These are phyloP conservation scores for Acheta domesticus DNA, from an alignment of 2,888 invertebrate species.

Conservation along the genomic window DNA sequence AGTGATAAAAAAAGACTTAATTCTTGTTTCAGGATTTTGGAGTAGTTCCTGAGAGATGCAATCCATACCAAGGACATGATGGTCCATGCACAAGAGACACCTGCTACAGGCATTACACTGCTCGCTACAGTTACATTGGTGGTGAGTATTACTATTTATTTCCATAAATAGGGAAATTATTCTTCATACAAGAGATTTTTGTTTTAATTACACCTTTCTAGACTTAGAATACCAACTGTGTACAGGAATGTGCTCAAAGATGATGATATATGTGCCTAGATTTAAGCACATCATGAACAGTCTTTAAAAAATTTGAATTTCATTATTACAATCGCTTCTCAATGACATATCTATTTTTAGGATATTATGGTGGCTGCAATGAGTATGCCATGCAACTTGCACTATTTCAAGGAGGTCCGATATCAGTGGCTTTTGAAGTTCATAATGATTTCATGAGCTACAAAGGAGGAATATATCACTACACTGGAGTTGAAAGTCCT, in stretches of 20 bases:
- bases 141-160: slow-evolving; percentile 40
- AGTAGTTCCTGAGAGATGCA: slow-evolving; percentile 49
- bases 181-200: too few species aligned
- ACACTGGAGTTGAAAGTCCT: slow-evolving; percentile 43
- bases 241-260: neutral
- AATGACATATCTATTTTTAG: slow-evolving; percentile 28
- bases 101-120: slow-evolving; percentile 48
- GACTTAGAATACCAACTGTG: neutral
- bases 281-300: too few species aligned
- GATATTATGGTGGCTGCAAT: slow-evolving; percentile 46
- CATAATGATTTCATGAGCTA: slow-evolving; percentile 48
- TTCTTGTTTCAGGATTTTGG: slow-evolving; percentile 45
- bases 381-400: slow-evolving; percentile 49
- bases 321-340: too few species aligned
- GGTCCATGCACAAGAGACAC: slow-evolving; percentile 43
- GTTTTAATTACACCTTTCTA: too few species aligned
- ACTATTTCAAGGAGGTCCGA: slow-evolving; percentile 49
- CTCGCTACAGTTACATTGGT: slow-evolving; percentile 51
- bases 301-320: too few species aligned
- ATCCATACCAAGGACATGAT: slow-evolving; percentile 49
- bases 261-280: neutral
- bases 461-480: slow-evolving; percentile 49
- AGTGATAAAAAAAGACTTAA: too few species aligned
- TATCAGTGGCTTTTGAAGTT: slow-evolving; percentile 50
- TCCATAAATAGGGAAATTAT: too few species aligned